A percentile compares a stretch with the other conserved stretches of the same genome.
phyloP scores from a whole-genome alignment of 2,113 vertebrate species.

The Chloebia gouldiae region DNA sequence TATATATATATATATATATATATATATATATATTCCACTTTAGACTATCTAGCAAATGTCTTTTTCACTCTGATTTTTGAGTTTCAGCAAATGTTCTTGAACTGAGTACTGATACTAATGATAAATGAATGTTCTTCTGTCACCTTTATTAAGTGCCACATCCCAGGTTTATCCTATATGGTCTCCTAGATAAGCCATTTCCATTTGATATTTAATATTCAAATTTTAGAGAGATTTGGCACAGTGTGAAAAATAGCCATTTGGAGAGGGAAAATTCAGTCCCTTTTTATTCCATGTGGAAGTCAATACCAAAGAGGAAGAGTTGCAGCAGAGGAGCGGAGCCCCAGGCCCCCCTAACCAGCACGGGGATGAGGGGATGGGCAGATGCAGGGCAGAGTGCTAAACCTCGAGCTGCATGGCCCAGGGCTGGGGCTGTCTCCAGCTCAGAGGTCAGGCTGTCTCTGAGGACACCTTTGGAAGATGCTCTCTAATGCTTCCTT shows the following conservation, averaged over 20 bases:
- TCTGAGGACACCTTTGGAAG: neutral
- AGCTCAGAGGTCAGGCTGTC: neutral
- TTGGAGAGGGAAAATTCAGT: neutral
- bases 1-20: neutral
- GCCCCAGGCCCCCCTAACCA: neutral
- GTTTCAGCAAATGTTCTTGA: neutral
- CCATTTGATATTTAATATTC: neutral
- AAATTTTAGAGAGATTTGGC: neutral
- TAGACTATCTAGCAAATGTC: neutral
- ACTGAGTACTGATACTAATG: neutral
- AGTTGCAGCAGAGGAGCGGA: neutral
- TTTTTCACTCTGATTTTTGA: neutral
- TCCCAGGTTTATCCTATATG: neutral
- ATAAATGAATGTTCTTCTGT: neutral
- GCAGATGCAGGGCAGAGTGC: neutral
- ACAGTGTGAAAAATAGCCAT: neutral
- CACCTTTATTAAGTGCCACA: rapidly evolving
- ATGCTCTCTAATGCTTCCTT: neutral
- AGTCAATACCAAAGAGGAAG: neutral
- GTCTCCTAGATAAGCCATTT: neutral
- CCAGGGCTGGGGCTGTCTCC: neutral
- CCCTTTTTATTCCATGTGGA: neutral
- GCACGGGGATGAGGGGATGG: rapidly evolving
- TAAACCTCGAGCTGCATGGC: neutral
- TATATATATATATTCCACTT: neutral